phyloP scores from a whole-genome alignment of 2,113 vertebrate genomes.

The Charadrius vociferus region DNA sequence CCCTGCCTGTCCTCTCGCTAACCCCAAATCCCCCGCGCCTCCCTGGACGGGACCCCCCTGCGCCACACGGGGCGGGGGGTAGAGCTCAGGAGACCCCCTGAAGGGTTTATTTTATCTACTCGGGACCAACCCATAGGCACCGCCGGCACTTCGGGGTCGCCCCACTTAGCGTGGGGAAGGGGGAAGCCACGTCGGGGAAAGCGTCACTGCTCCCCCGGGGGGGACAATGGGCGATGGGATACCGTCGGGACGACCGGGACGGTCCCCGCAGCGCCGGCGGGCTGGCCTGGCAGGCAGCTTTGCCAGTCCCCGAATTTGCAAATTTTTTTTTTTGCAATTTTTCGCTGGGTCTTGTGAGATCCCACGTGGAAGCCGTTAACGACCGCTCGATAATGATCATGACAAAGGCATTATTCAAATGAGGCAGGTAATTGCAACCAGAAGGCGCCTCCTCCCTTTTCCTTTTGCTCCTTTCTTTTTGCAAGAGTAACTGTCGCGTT shows the following conservation, averaged over 20 bases:
- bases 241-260: no score
- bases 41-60: conserved; percentile 12
- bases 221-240: background rate
- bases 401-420: conserved; percentile 80
- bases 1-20: conserved; percentile 29
- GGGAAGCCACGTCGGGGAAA: background rate
- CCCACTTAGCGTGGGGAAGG: background rate
- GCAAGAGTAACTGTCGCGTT: background rate
- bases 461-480: background rate
- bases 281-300: background rate
- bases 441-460: conserved; percentile 35
- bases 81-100: background rate
- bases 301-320: background rate
- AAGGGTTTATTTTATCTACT: background rate
- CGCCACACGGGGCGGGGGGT: background rate
- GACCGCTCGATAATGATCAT: conserved; percentile 70
- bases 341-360: conserved; percentile 48
- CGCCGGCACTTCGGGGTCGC: background rate
- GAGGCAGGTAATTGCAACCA: conserved; percentile 79
- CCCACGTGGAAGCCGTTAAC: conserved; percentile 72
- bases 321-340: background rate
- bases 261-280: background rate
- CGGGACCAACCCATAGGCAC: background rate
- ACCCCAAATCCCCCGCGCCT: background rate
- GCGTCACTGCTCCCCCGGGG: background rate